Base-by-base conservation (phyloP, 2,888 invertebrate genomes). In the Ganaspis brasiliensis region DNA sequence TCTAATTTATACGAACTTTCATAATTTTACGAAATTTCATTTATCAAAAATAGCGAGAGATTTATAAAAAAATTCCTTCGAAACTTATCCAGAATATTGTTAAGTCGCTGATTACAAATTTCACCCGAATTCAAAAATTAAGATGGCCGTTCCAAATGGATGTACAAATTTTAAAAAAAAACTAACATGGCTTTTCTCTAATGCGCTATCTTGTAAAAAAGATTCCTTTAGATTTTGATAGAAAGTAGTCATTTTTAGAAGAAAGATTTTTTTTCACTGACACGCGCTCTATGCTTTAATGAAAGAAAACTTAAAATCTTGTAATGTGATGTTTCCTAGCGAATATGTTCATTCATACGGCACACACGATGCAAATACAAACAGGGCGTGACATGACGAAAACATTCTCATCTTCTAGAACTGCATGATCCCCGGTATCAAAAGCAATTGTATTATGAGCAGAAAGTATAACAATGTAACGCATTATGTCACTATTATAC, bases 331-430 rank as follows among this genome's bases (percentile, higher is more conserved):
- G 37, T 61, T 61, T 61, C 10, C 37, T 61, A 16, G 19, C 61
- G 12, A 61, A 61, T 61, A 35, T 16, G 61, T 61, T 35, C 35
- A 61, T 61, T 61, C 37, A 37, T 63, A 14, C 19, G 37, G 37
- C n/a, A 37, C 12, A 19, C 37, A 19, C 14, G 21, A 37, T 19
- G 21, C 8, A 40, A 40, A 63, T 63, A 16, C 63, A 63, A 63
- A 63, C 37, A 35, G 63, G 37, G 35, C 19, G 37, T 63, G 37
- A 21, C 63, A 63, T 63, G 14, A 63, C 37, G 14, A 40, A 63
- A 40, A 63, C 37, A 63, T 40, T 37, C 40, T 63, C 63, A 63
- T 37, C 21, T 19, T 35, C 63, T 40, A 21, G 12, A 63, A 63
- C 19, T 19, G 12, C 6, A 61, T 40, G 63, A 63, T 40, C 12